Evolutionary conservation across 1,140 invertebrate species (phyloP).

Genomic region (Cydia pomonella): DNA sequence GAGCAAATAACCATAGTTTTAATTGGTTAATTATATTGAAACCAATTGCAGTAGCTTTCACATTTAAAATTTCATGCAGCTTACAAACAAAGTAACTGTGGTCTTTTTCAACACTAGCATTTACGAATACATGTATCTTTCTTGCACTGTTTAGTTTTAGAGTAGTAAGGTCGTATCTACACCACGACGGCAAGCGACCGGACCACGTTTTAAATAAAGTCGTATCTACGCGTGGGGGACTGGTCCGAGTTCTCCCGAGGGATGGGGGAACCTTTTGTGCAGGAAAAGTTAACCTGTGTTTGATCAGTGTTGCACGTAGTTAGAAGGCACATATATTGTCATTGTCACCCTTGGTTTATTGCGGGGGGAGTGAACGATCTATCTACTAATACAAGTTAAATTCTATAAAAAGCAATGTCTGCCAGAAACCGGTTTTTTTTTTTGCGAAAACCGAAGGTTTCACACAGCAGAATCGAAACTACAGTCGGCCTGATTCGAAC

Average conservation of each 20-base stretch:
- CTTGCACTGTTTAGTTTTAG: neutral
- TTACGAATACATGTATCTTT: neutral
- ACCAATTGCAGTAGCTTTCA: too few species aligned
- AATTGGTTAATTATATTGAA: too few species aligned
- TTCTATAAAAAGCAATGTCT: too few species aligned
- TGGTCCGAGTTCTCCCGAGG: neutral
- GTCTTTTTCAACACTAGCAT: neutral
- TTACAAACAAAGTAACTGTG: neutral
- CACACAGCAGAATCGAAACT: too few species aligned
- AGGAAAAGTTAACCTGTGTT: slow-evolving; percentile 32
- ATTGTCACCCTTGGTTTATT: slow-evolving; percentile 11
- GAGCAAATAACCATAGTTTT: too few species aligned
- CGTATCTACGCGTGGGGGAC: neutral
- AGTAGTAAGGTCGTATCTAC: neutral
- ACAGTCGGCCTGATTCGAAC: too few species aligned
- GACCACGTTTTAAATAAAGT: neutral
- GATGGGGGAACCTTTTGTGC: slow-evolving; percentile 2
- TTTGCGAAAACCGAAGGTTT: too few species aligned
- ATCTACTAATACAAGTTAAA: neutral
- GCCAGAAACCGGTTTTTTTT: too few species aligned
- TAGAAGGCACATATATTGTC: neutral
- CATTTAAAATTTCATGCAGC: neutral
- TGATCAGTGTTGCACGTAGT: slow-evolving; percentile 25
- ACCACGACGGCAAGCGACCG: neutral
- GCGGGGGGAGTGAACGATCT: neutral